phyloP scores from a whole-genome alignment of 2,113 vertebrate species.

The Clarias magur region DNA sequence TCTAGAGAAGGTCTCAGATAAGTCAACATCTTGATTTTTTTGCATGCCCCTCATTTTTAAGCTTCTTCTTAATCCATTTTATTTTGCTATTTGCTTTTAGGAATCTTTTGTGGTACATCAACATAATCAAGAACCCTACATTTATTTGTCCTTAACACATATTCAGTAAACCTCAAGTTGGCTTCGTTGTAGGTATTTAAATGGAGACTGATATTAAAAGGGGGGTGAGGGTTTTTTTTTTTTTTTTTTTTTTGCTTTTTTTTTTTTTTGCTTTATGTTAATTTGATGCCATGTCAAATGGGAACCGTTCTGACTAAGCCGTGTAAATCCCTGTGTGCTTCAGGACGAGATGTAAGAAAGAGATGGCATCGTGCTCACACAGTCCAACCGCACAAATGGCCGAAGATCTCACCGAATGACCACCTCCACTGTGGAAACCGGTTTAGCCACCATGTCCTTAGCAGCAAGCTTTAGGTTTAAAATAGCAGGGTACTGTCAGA shows the following conservation, averaged over 20 bases:
- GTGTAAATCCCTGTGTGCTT: conserved; percentile 99
- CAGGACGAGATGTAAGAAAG: conserved; percentile 99
- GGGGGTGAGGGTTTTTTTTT: conserved; percentile 82
- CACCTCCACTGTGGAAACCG: conserved; percentile 95
- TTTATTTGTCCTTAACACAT: conserved; percentile 1
- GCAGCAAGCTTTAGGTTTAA: conserved; percentile 91
- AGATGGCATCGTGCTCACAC: conserved; percentile 99
- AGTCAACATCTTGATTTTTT: conserved; percentile 66
- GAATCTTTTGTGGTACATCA: conserved; percentile 67
- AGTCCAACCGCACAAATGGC: conserved; percentile 98
- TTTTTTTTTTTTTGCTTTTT: conserved; percentile 71
- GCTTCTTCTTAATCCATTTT: conserved; percentile 19
- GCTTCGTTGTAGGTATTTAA: conserved; percentile 36
- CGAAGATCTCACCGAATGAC: conserved; percentile 99
- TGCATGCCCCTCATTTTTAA: conserved; percentile 72
- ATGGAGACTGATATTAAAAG: conserved; percentile 33
- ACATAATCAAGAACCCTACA: conserved; percentile 43
- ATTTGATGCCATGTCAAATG: conserved; percentile 79
- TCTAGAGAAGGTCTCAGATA: conserved; percentile 64
- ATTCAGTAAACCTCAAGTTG: conserved; percentile 22
- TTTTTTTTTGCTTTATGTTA: conserved; percentile 56
- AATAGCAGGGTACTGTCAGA: conserved; percentile 82
- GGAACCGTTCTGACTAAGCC: conserved; percentile 99
- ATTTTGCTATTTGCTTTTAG: conserved; percentile 23
- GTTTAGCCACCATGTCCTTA: conserved; percentile 90